phyloP scores from a whole-genome alignment of 2,888 invertebrate genomes.

The Philopedon plagiatum region DNA sequence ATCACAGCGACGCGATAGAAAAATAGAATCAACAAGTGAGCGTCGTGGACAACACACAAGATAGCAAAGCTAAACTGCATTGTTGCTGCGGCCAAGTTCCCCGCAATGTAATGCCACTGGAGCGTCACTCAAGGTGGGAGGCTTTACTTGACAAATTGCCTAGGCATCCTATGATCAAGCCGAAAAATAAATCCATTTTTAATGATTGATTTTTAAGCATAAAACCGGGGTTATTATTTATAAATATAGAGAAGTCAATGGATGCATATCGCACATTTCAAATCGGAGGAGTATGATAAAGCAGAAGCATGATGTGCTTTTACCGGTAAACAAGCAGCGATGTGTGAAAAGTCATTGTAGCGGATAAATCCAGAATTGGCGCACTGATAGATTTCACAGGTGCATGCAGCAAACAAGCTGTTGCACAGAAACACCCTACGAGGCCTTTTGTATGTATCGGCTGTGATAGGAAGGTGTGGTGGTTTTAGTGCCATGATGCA shows the following conservation, averaged over 20 bases:
- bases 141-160: too few species aligned
- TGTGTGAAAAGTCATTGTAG: slow-evolving; percentile 59
- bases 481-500: slow-evolving; percentile 48
- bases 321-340: slow-evolving; percentile 52
- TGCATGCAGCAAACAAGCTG: slow-evolving; percentile 66
- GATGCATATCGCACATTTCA: not conserved
- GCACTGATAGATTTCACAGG: slow-evolving; percentile 61
- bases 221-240: too few species aligned
- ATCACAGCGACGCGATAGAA: too few species aligned
- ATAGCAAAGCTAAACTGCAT: too few species aligned
- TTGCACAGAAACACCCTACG: slow-evolving; percentile 64
- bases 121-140: too few species aligned
- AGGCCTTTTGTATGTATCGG: slow-evolving; percentile 35
- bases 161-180: too few species aligned
- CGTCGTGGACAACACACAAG: too few species aligned
- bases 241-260: not conserved
- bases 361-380: slow-evolving; percentile 61
- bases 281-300: not conserved
- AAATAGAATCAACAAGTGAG: too few species aligned
- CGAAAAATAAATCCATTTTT: too few species aligned
- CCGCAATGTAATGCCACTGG: too few species aligned
- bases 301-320: slow-evolving; percentile 42
- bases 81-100: too few species aligned
- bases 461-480: slow-evolving; percentile 42
- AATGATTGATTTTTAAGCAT: too few species aligned